Base-by-base conservation (phyloP, 2,888 invertebrate species). In the Torymus texanus region DNA sequence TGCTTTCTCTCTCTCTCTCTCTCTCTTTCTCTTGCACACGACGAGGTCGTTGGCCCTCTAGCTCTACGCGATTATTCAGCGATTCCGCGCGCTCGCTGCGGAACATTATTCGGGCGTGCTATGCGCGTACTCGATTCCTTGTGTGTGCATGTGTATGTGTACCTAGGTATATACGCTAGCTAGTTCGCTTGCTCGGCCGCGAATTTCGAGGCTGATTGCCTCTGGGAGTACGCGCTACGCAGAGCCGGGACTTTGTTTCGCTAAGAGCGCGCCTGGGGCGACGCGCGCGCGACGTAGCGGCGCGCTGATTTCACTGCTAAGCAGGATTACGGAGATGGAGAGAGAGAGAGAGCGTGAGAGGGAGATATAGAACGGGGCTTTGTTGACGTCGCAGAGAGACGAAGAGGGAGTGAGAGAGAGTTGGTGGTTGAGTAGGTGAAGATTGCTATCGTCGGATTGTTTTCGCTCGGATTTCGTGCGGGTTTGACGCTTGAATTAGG, bases 191-290 rank as follows among this genome's bases (percentile, higher is more conserved):
- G 14, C 67, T 67, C 18, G 50, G n/a, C 50, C 61, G 61, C 18
- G 63, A 72, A 72, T 74, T 58, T 58, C 66, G 58, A 59, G 24
- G 51, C 67, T 67, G 75, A 75, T 75, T 75, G 75, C 75, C 75
- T 75, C 67, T 29, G 75, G 75, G 75, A 66, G 59, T 16, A 13
- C 51, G 66, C 59, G n/a, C 41, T 41, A 41, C 41, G 41, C 41
- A 51, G 10, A 51, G 10, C 4, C 21, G 59, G 59, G 24, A 68
- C 68, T 56, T 68, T 68, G 68, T 68, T 68, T 56, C 68, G 68
- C 53, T 13, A 51, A 13, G 18, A 21, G 51, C 16, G 21, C 66
- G 53, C 68, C 29, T n/a, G 55, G 16, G 41, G 63, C 63, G 63
- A 63, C 63, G 41, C 63, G 63, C n/a, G 1, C 16, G 24, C 14